Percentiles rank a stretch among this genome's conserved stretches.
These are phyloP conservation scores for Drosophila kohkoa DNA, from an alignment of 1,140 invertebrate genomes.

Conservation along the genomic window DNA sequence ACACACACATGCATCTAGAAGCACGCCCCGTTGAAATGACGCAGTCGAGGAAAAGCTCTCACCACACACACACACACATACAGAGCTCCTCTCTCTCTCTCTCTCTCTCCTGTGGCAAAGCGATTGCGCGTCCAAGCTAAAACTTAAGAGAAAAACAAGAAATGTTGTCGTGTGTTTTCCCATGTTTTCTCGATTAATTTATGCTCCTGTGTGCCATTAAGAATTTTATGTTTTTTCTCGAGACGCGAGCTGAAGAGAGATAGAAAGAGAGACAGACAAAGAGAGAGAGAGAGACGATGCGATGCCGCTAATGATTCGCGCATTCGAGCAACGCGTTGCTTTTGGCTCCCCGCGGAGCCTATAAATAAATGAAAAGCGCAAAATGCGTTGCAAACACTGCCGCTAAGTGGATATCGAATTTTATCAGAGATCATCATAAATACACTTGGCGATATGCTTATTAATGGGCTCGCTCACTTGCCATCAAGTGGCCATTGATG, in stretches of 20 bases:
- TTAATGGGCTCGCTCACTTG: neutral
- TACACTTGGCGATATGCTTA: neutral
- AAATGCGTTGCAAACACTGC: neutral
- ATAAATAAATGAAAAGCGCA: slow-evolving; percentile 9
- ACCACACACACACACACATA: neutral
- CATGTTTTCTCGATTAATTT: slow-evolving; percentile 19
- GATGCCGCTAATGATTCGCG: slow-evolving; percentile 13
- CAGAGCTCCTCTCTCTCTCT: too few relatives aligned
- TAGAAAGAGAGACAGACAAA: too few relatives aligned
- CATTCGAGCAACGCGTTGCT: neutral
- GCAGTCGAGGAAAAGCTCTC: slow-evolving; percentile 26
- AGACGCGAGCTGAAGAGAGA: neutral
- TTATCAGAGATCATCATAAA: neutral
- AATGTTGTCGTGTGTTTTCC: neutral
- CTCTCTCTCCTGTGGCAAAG: neutral
- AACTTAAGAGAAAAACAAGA: neutral
- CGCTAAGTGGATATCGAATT: neutral
- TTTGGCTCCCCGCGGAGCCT: neutral
- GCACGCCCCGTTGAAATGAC: slow-evolving; percentile 9
- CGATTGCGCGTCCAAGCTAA: slow-evolving; percentile 8
- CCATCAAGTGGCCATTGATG: too few relatives aligned
- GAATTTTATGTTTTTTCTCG: slow-evolving; percentile 15
- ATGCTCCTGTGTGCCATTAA: slow-evolving; percentile 29
- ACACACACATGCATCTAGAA: neutral
- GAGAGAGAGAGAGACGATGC: neutral